Percentiles rank a stretch among this genome's conserved stretches.
These are phyloP conservation scores for western clawed frog (Xenopus tropicalis) DNA, from an alignment of 2,113 vertebrate species.

Conservation along the genomic window DNA sequence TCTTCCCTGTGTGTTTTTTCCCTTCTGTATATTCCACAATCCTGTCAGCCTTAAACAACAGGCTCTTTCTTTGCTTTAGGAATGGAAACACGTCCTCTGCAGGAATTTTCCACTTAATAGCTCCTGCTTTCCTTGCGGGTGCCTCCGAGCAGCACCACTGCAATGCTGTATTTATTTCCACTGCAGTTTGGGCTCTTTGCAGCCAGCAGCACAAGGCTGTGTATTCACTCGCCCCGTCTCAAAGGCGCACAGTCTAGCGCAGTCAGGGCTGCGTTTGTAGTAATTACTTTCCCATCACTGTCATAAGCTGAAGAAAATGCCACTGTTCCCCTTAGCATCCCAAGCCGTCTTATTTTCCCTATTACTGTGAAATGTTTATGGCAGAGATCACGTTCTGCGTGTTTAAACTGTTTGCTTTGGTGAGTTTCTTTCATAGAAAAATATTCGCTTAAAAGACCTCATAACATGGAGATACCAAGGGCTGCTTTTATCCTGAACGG, in stretches of 20 bases:
- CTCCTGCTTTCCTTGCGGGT: slow-evolving; percentile 64
- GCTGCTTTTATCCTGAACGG: slow-evolving; percentile 45
- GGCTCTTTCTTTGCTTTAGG: slow-evolving; percentile 74
- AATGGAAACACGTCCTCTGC: slow-evolving; percentile 73
- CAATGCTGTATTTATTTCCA: slow-evolving; percentile 75
- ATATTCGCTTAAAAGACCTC: slow-evolving; percentile 55
- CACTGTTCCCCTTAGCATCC: not conserved
- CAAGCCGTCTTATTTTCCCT: slow-evolving; percentile 20
- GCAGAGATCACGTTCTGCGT: slow-evolving; percentile 34
- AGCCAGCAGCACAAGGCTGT: slow-evolving; percentile 63
- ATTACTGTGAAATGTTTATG: slow-evolving; percentile 43
- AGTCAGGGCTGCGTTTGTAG: slow-evolving; percentile 42
- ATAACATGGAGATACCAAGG: slow-evolving; percentile 48
- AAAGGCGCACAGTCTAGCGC: slow-evolving; percentile 48
- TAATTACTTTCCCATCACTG: slow-evolving; percentile 46
- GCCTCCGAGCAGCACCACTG: slow-evolving; percentile 70
- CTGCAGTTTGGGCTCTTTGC: slow-evolving; percentile 66
- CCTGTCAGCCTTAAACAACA: slow-evolving; percentile 70
- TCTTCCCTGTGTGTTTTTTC: slow-evolving; percentile 61
- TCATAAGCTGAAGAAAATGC: slow-evolving; percentile 37
- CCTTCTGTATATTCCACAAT: slow-evolving; percentile 66
- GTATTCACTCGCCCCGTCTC: slow-evolving; percentile 62
- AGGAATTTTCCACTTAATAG: slow-evolving; percentile 80
- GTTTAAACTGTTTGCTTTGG: slow-evolving; percentile 53
- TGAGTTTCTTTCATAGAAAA: slow-evolving; percentile 55